Evolutionary conservation across 2,888 invertebrate genomes (phyloP).

Genomic region (Bursaphelenchus okinawaensis): DNA sequence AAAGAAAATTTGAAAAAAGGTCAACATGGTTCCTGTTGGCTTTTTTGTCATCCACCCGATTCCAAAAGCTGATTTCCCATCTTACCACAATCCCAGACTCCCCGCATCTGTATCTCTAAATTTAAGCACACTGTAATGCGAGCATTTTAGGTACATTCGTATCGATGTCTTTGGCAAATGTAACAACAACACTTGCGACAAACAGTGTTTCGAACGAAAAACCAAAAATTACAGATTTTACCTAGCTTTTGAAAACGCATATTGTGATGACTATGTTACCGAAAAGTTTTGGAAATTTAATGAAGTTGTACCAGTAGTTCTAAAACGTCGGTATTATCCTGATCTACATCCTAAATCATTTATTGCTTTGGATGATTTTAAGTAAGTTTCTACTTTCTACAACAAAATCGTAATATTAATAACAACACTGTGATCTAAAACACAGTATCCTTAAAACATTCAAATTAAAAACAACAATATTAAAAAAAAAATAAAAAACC

Average conservation of each 20-base stretch:
- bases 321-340: background rate
- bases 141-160: background rate
- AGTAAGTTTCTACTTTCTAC: no score
- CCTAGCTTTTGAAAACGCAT: background rate
- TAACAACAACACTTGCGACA: background rate
- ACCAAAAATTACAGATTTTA: conserved; percentile 7
- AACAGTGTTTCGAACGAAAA: background rate
- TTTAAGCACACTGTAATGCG: background rate
- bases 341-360: background rate
- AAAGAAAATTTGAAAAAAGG: no score
- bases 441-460: no score
- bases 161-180: background rate
- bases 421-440: no score
- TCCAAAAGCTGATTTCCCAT: no score
- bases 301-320: background rate
- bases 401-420: no score
- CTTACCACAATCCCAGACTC: no score
- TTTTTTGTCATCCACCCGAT: no score
- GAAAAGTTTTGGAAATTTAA: background rate
- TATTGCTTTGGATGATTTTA: background rate
- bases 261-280: background rate
- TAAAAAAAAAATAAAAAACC: no score
- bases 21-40: no score
- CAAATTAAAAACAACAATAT: no score
- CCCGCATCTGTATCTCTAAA: no score